Conservation (phyloP, 2,888 invertebrate genomes). For the Cephus spinipes region DNA sequence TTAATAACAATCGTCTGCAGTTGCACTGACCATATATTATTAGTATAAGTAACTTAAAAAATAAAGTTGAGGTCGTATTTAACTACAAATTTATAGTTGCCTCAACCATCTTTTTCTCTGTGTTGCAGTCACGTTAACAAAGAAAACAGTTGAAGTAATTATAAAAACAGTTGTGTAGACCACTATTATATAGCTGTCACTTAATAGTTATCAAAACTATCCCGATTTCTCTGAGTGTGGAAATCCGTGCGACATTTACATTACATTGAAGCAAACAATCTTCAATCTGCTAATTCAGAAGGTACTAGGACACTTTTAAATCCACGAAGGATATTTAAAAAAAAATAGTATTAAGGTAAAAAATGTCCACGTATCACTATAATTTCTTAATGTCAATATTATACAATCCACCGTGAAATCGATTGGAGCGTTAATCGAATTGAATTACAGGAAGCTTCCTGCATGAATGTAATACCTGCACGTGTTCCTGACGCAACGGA, state of each 20-base stretch:
- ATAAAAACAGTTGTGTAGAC: no score
- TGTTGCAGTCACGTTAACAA: no score
- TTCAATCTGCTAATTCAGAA: background rate
- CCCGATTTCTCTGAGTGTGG: no score
- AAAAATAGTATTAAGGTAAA: background rate
- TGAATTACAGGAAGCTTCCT: background rate
- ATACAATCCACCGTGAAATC: background rate
- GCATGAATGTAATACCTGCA: constrained; percentile 50
- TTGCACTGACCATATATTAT: no score
- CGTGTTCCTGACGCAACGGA: constrained; percentile 50
- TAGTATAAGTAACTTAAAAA: no score
- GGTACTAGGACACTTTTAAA: background rate
- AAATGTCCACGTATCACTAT: background rate
- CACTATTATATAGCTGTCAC: no score
- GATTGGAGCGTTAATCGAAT: background rate
- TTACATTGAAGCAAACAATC: background rate
- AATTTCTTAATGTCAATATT: background rate
- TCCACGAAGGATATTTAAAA: background rate
- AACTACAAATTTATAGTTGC: no score
- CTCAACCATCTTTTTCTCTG: no score
- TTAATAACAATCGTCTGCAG: no score
- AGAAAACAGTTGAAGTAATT: no score
- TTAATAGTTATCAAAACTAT: no score
- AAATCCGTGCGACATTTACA: constrained; percentile 35
- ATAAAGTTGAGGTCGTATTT: no score